Evolutionary conservation across 2,797 vertebrate species (phyloP).

Genomic region (Macropodus opercularis): DNA sequence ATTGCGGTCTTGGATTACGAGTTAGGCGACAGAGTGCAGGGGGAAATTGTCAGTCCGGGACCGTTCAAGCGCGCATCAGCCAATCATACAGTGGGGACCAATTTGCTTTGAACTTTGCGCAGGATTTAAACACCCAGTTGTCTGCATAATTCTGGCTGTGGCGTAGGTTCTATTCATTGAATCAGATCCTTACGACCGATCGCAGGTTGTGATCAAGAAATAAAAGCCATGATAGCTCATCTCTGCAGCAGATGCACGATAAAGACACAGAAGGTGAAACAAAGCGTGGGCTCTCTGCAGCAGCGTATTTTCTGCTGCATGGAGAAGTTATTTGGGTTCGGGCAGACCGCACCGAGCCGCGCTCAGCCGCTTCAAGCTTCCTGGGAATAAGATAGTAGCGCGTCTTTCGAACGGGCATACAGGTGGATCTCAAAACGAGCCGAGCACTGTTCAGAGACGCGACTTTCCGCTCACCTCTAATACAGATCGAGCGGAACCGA

Average conservation of each 20-base stretch:
- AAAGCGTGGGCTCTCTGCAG: slow-evolving; percentile 67
- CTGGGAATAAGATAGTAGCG: slow-evolving; percentile 28
- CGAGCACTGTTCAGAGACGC: slow-evolving; percentile 29
- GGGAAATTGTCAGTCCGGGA: slow-evolving; percentile 70
- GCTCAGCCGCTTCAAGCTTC: slow-evolving; percentile 44
- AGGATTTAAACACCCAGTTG: slow-evolving; percentile 63
- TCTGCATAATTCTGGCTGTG: slow-evolving; percentile 32
- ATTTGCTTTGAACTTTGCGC: slow-evolving; percentile 78
- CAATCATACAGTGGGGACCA: slow-evolving; percentile 47
- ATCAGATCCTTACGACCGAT: slow-evolving; percentile 24
- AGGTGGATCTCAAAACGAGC: slow-evolving; percentile 61
- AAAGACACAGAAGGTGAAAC: slow-evolving; percentile 64
- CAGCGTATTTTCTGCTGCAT: slow-evolving; percentile 67
- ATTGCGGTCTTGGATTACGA: slow-evolving; percentile 50
- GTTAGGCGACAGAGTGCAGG: slow-evolving; percentile 62
- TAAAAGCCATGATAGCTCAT: slow-evolving; percentile 16
- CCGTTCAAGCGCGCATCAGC: slow-evolving; percentile 64
- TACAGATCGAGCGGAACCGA: slow-evolving; percentile 25
- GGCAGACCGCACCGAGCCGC: slow-evolving; percentile 40
- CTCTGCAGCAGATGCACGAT: slow-evolving; percentile 61
- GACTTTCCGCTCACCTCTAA: slow-evolving; percentile 30
- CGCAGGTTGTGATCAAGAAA: slow-evolving; percentile 14
- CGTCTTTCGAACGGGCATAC: slow-evolving; percentile 55
- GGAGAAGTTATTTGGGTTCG: slow-evolving; percentile 73
- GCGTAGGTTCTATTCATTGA: slow-evolving; percentile 10